Evolutionary conservation across 1,140 invertebrate species (phyloP), one percentile per base, ranked within the genome.

Genomic region (Bradysia coprophila): DNA sequence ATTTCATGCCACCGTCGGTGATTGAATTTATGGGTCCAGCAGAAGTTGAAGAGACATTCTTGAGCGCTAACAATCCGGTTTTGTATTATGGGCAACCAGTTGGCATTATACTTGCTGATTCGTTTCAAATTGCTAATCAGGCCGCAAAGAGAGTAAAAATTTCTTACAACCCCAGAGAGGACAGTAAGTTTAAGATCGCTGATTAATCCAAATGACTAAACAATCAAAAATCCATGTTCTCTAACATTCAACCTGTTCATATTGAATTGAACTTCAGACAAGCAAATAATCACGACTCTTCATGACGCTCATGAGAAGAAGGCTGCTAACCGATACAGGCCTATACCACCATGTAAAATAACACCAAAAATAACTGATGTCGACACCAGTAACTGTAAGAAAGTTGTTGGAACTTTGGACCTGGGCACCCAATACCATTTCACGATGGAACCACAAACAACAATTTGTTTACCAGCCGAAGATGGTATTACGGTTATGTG

Each of bases 11-110:
- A 2, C 19, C 40, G 59, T 6, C 42, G 57, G 4, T 49, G 47
- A 15, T 42, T 48, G 5, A 46, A 16, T 19, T 58, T 58, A 54
- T 55, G 41, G 56, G 49, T 1, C 49, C 16, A 13, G 3, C 11
- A 4, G 18, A 44, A 4, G 36, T 44, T 23, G 38, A 44, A 15
- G 10, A 4, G 4, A 18, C 21, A 10, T 38, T 38, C 4, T 16
- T 38, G 4, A 11, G n/a, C 4, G 18, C 62, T 32, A 57, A 55
- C 13, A 65, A 54, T 21, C 0, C 51, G 8, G 64, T 85, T 0
- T 51, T 57, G 1, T 78, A 72, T 51, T 76, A 78, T 39, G 77
- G 79, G 0, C 82, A 88, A 51, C 71, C 80, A 0, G 48, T 84
- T 11, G 85, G 78, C 0, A 47, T 88, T 1, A 62, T 90, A 1